Evolutionary conservation across 30 jellyfish, hydroid and myxozoan species (phyloP).

Genomic region (Aurelia sp.): DNA sequence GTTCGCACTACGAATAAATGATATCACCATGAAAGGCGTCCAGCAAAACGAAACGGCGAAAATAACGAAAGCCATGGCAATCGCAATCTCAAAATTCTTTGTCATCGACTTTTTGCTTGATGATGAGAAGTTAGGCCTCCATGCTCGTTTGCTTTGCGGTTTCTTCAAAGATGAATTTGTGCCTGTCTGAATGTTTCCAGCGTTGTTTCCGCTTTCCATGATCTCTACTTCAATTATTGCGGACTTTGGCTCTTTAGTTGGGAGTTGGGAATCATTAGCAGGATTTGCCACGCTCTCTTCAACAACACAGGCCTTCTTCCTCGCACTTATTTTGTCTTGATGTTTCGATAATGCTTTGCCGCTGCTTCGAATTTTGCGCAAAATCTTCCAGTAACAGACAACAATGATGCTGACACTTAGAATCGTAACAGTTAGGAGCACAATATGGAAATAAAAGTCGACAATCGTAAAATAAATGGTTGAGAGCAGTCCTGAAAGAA

Average conservation of each 20-base stretch:
- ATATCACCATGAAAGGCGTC: conserved; percentile 13
- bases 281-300: no score
- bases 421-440: neutral
- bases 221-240: no score
- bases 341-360: neutral
- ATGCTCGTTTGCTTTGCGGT: no score
- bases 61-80: conserved; percentile 1
- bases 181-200: no score
- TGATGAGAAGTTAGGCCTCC: neutral
- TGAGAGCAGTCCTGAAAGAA: neutral
- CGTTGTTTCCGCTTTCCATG: no score
- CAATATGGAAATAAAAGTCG: conserved; percentile 14
- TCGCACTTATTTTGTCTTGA: no score
- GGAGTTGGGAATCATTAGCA: no score
- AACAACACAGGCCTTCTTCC: no score
- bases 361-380: neutral
- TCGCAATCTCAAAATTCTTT: conserved; percentile 4
- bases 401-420: neutral
- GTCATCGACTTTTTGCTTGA: neutral
- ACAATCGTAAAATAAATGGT: neutral
- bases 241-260: no score
- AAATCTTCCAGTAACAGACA: conserved; percentile 12
- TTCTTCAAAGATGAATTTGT: no score
- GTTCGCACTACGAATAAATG: neutral
- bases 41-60: conserved; percentile 13